Evolutionary conservation across 2,888 invertebrate species (phyloP), one percentile per base, ranked within the genome.

Genomic region (Willowsia nigromaculata): DNA sequence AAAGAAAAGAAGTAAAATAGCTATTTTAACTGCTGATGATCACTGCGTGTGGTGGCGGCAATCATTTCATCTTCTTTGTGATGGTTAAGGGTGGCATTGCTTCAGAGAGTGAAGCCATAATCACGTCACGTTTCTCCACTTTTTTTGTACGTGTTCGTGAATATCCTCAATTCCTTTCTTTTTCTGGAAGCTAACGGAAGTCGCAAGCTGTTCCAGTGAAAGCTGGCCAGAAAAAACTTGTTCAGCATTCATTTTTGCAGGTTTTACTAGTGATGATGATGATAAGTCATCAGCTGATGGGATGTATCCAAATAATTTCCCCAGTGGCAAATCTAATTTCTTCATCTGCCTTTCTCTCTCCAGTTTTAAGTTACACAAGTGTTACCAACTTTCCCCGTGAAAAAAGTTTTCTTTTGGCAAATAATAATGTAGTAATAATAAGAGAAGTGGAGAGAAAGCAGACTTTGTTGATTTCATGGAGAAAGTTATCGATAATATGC

Each of bases 261-360:
- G 71, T 18, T 6, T 9, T 40, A 18, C 40, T 50, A 4, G 0
- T 18, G 40, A 7, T 47, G 76, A 43, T 25, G 74, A 74, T 74
- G 74, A 76, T 74, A 74, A 74, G 74, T 47, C 47, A 74, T 74
- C 22, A 43, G 47, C 25, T 47, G 71, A 43, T 47, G 47, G 25
- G n/a, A 74, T 47, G 50, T 27, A 76, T 76, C 30, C 80, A 59
- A 80, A 47, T 85, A 85, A 85, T 85, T 85, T 85, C 85, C 85
- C 85, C 50, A 68, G 85, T 59, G 85, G 85, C 85, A 40, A 74
- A 53, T 85, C 74, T 74, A 71, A 85, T 40, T 68, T 47, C 37
- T 53, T 81, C 62, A 4, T 47, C 74, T 43, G 25, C 43, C 47
- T 27, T 25, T 13, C 47, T 1, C 18, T 13, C 68, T 71, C 40